phyloP scores from a whole-genome alignment of 2,113 vertebrate genomes.

The Cryptomyrus ogoouensis region DNA sequence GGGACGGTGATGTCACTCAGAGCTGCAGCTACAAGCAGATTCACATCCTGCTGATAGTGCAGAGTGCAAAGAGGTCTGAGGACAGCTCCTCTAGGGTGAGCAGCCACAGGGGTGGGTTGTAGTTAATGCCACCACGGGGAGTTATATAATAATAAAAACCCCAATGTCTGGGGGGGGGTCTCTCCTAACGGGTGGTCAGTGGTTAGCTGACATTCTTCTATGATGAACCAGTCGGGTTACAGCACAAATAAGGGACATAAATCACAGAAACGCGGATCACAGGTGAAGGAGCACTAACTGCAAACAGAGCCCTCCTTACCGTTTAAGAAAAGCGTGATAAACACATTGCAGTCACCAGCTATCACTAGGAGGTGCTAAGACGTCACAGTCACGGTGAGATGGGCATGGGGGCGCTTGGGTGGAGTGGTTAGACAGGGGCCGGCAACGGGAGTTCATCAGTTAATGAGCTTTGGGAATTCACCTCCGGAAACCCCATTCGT shows the following conservation, averaged over 20 bases:
- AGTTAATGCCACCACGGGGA: not conserved
- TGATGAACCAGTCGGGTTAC: not conserved
- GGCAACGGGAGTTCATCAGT: not conserved
- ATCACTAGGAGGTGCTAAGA: not conserved
- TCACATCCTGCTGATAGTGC: not conserved
- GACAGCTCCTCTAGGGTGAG: not conserved
- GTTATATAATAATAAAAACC: not conserved
- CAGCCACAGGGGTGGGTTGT: not conserved
- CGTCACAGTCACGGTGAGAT: not conserved
- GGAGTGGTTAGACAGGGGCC: not conserved
- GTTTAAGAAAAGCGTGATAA: not conserved
- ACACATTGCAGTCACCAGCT: not conserved
- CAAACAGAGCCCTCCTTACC: not conserved
- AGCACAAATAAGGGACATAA: not conserved
- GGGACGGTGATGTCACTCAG: no score
- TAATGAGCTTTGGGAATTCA: conserved; percentile 8
- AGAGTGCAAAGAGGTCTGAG: not conserved
- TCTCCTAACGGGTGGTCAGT: not conserved
- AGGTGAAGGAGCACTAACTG: not conserved
- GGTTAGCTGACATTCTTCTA: not conserved
- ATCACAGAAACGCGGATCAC: not conserved
- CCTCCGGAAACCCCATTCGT: conserved; percentile 6
- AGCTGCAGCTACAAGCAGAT: not conserved
- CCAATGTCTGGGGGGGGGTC: not conserved
- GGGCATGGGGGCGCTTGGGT: not conserved